Evolutionary conservation across 2,113 vertebrate species (phyloP).

Genomic region (Neotoma lepida): DNA sequence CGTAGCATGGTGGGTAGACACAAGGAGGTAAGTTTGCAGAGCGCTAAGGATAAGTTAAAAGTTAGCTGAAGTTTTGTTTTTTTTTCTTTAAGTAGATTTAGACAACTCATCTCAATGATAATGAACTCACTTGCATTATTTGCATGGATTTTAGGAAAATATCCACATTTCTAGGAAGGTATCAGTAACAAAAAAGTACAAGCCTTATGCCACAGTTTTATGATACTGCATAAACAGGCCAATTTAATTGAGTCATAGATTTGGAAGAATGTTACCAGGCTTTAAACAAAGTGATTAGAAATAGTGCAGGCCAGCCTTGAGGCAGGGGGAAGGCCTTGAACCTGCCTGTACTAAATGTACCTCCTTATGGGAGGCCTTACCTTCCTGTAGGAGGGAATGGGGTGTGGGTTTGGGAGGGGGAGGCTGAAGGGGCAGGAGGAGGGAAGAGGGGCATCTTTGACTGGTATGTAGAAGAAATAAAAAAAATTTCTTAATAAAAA

Average conservation of each 20-base stretch:
- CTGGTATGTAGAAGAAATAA: no score
- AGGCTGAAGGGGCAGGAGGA: no score
- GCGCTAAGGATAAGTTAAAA: not conserved
- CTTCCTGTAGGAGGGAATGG: no score
- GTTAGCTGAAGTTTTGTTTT: not conserved
- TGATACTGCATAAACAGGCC: not conserved
- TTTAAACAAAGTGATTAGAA: constrained; percentile 46
- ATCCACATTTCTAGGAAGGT: not conserved
- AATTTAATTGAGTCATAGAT: not conserved
- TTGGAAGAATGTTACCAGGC: not conserved
- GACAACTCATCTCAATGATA: not conserved
- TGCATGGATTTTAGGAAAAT: not conserved
- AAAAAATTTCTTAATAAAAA: no score
- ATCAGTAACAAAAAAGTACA: not conserved
- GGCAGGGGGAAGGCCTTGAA: no score
- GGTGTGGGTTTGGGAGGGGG: no score
- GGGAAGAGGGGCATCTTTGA: no score
- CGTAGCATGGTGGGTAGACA: not conserved
- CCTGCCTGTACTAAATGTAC: no score
- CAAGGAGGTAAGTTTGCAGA: constrained; percentile 15
- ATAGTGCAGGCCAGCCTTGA: no score
- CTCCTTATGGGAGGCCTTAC: no score
- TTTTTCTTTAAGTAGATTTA: not conserved
- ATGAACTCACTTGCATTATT: not conserved
- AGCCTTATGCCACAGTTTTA: not conserved